Percentiles rank a stretch among this genome's conserved stretches.
Evolutionary conservation across 2,797 vertebrate species (phyloP).

Genomic region (Petrocephalus sullivani): DNA sequence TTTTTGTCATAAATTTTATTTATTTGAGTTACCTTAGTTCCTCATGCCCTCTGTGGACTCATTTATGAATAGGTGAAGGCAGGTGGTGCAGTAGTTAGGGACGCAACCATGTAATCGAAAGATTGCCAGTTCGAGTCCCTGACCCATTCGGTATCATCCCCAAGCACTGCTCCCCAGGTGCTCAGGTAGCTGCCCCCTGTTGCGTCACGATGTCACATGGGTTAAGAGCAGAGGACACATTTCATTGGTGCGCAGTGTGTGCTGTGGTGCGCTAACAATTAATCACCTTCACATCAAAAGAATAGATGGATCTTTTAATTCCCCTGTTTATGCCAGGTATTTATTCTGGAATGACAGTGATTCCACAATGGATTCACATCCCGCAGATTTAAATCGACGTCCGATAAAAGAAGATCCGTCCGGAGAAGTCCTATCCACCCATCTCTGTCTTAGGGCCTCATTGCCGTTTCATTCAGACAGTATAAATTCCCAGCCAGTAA

Average conservation of each 20-base stretch:
- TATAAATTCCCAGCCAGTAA: constrained; percentile 51
- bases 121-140: too few species aligned
- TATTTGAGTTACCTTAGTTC: not conserved
- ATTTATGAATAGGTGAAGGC: not conserved
- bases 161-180: too few species aligned
- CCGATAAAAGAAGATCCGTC: constrained; percentile 25
- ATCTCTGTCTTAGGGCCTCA: constrained; percentile 26
- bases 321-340: not conserved
- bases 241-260: too few species aligned
- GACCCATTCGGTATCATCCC: too few species aligned
- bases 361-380: not conserved
- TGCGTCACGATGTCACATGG: too few species aligned
- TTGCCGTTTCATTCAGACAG: constrained; percentile 42
- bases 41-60: not conserved
- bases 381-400: constrained; percentile 14
- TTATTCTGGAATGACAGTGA: not conserved
- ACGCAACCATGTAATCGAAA: too few species aligned
- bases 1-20: not conserved
- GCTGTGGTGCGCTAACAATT: too few species aligned
- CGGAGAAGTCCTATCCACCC: constrained; percentile 35
- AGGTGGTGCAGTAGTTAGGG: too few species aligned
- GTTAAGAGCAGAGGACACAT: too few species aligned
- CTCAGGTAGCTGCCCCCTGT: too few species aligned
- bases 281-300: too few species aligned
- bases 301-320: not conserved